Base-by-base conservation (phyloP, 2,888 invertebrate species). In the Troides aeacus region DNA sequence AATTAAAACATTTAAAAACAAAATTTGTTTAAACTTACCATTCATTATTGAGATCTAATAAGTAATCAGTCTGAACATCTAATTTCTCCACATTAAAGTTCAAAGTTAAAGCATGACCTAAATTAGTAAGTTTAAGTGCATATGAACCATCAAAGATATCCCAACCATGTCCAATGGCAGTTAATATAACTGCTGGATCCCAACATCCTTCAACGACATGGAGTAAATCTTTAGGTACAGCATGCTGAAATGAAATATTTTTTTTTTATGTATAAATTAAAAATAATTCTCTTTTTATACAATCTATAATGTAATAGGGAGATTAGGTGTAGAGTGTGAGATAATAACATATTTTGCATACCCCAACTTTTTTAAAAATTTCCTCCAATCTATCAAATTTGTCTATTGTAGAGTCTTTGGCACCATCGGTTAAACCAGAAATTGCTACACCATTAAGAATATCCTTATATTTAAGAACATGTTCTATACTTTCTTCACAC, bases 111-210 rank as follows among this genome's bases (percentile, higher is more conserved):
- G 96, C 97, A 71, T 94, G 93, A 3, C 94, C 95, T 72, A 94
- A 90, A 76, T 95, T 95, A 0, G 97, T 95, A 12, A 95, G 91
- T 71, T 95, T 89, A 68, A 94, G 94, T 50, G 96, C 95, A 85
- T 97, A 97, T 0, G 97, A 96, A 0, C 97, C 96, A 82, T 99
- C 98, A 85, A 99, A 97, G 18, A 98, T 83, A 86, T 99, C 99
- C 75, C 97, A 94, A 23, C 98, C 98, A 46, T 94, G 79, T 74
- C 94, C 93, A 50, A 98, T 94, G 0, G 98, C 94, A 72, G 95
- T 92, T 69, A 98, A 81, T 58, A 97, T 92, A 42, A 94, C 90
- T 6, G 94, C 87, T 4, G 98, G 97, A 80, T 94, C 95, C 94
- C 96, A 98, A 66, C 96, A 94, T 4, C 97, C 97, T 80, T 96